These are phyloP conservation scores for Microctenopoma lineatum DNA, from an alignment of 2,797 vertebrate species.

Conservation along the genomic window DNA sequence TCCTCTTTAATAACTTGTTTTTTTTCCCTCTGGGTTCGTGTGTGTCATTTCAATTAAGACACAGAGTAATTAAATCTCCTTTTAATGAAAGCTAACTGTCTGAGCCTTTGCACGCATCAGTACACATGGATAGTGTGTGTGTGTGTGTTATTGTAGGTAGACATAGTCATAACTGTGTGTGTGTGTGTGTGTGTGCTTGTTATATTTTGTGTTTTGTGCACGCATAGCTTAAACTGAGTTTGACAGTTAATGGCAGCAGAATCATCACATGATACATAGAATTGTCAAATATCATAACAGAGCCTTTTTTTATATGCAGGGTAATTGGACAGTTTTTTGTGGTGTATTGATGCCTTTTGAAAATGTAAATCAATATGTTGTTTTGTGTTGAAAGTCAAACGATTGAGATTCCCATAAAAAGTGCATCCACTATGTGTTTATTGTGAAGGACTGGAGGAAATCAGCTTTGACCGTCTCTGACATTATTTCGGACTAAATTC, in stretches of 20 bases:
- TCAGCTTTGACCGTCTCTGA: too few species aligned
- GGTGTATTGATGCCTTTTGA: neutral
- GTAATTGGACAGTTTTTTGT: too few species aligned
- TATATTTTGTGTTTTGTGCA: neutral
- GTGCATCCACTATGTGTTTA: too few species aligned
- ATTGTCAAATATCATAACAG: neutral
- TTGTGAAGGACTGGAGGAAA: too few species aligned
- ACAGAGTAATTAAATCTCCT: conserved; percentile 49
- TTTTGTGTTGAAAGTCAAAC: neutral
- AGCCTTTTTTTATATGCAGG: neutral
- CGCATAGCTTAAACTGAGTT: conserved; percentile 28
- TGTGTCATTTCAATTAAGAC: conserved; percentile 57
- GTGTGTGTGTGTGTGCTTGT: neutral
- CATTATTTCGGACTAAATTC: too few species aligned
- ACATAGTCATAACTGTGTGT: neutral
- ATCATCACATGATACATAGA: neutral
- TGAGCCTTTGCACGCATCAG: conserved; percentile 20
- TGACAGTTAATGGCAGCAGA: conserved; percentile 14
- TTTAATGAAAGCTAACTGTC: conserved; percentile 51
- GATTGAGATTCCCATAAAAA: neutral
- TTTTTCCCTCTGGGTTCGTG: conserved; percentile 18
- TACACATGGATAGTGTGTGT: conserved; percentile 8
- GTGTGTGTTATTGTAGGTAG: neutral
- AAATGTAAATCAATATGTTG: neutral
- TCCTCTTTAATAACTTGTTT: neutral